A percentile compares a stretch with the other conserved stretches of the same genome.
phyloP scores from a whole-genome alignment of 2,888 invertebrate genomes.

The Agrochola lota region DNA sequence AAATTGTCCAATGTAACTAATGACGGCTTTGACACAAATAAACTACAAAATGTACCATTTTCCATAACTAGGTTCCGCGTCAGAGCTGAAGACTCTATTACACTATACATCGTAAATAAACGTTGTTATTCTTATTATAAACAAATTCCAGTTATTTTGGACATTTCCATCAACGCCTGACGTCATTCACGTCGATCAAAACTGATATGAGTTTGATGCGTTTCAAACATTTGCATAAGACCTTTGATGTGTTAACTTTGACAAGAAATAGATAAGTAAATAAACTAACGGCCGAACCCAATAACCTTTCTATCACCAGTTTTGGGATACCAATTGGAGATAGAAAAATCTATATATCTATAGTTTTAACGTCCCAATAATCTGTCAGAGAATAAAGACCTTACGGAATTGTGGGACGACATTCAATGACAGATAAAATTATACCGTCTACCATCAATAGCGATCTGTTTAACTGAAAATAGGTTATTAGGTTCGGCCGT shows the following conservation, averaged over 20 bases:
- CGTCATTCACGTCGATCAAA: constrained; percentile 49
- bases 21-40: constrained; percentile 44
- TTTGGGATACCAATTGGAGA: too few relatives aligned
- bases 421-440: too few relatives aligned
- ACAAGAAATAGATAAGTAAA: constrained; percentile 19
- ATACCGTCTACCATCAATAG: too few relatives aligned
- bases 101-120: constrained; percentile 50
- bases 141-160: constrained; percentile 53
- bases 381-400: too few relatives aligned
- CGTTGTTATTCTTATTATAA: constrained; percentile 30
- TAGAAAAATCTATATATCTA: too few relatives aligned
- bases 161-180: constrained; percentile 40
- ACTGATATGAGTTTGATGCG: constrained; percentile 36
- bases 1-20: constrained; percentile 25
- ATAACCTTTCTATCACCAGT: too few relatives aligned
- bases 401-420: too few relatives aligned
- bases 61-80: constrained; percentile 45
- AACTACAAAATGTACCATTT: constrained; percentile 38
- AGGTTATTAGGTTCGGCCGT: too few relatives aligned
- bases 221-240: constrained; percentile 25
- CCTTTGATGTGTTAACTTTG: constrained; percentile 3
- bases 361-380: too few relatives aligned
- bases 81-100: constrained; percentile 47
- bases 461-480: too few relatives aligned
- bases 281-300: not conserved